phyloP scores from a whole-genome alignment of 1,140 invertebrate genomes.

The Polypedilum vanderplanki region DNA sequence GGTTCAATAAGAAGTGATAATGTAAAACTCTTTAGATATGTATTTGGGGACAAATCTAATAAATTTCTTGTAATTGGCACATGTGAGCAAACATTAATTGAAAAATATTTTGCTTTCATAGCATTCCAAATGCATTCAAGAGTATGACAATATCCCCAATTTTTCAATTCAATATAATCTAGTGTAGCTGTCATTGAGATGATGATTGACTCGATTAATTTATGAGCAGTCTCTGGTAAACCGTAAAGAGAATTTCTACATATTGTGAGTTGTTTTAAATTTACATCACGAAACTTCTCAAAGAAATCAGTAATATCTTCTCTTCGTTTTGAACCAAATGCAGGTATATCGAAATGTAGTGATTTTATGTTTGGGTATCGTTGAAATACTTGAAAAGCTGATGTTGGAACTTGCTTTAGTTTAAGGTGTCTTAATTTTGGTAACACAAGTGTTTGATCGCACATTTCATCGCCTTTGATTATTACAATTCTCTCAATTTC shows the following conservation, averaged over 20 bases:
- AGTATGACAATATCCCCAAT: neutral
- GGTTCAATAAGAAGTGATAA: neutral
- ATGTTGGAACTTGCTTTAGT: neutral
- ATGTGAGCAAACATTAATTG: neutral
- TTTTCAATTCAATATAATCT: neutral
- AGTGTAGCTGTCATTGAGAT: neutral
- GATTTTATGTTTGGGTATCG: neutral
- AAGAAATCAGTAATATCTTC: neutral
- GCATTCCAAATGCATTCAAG: neutral
- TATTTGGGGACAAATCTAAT: neutral
- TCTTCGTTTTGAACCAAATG: neutral
- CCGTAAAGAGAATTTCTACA: slow-evolving; percentile 12
- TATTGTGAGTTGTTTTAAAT: neutral
- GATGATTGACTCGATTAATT: neutral
- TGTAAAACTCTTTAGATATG: neutral
- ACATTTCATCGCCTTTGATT: neutral
- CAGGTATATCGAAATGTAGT: neutral
- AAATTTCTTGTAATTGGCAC: neutral
- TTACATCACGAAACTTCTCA: neutral
- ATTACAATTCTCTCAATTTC: neutral
- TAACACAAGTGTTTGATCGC: neutral
- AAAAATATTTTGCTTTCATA: neutral
- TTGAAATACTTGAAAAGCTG: neutral
- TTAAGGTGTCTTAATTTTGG: neutral
- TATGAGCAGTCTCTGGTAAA: neutral